Base-by-base conservation (phyloP, 2,888 invertebrate species). In the Ethmia dodecea region DNA sequence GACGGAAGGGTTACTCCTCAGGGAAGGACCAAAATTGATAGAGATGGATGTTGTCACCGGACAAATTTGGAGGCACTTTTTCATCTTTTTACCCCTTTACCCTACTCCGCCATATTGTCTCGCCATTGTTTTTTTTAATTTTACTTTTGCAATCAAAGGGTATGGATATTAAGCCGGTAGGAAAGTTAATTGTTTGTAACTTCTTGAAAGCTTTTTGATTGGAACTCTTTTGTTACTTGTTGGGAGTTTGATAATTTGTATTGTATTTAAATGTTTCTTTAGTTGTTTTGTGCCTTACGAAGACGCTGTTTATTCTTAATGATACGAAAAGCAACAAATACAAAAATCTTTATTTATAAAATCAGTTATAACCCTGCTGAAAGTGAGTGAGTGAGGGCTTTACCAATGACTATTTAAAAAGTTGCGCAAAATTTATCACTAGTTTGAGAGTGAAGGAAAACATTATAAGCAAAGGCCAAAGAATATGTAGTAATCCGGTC, bases 11-110 rank as follows among this genome's bases (percentile, higher is more conserved):
- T 80, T 81, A 62, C 57, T 71, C 81, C 77, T 77, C 60, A 49
- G 81, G 75, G 84, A 81, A 22, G 46, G 50, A 50, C 54, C 52
- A 49, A 66, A 67, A 83, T 83, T 84, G 84, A 84, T 86, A 79
- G 83, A 81, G 84, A 86, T 79, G 75, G 77, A 84, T 83, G 70
- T 76, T 77, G 80, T 83, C 83, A 75, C 59, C 80, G 71, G 56
- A 67, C 74, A 72, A n/a, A n/a, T n/a, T n/a, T n/a, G n/a, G n/a
- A 76, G 56, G 59, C 59, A 66, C 65, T 68, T 76, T 73, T 73
- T 69, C 55, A 64, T 61, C 60, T 65, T 64, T 64, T 66, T 59
- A 55, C 50, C 52, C 52, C 45, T 41, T 66, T 58, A 55, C 50
- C 53, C 53, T 45, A 39, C 33, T 28, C 14, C 42, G 52, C 51